phyloP scores from a whole-genome alignment of 2,113 vertebrate genomes.

The Potamarius usumacintae region DNA sequence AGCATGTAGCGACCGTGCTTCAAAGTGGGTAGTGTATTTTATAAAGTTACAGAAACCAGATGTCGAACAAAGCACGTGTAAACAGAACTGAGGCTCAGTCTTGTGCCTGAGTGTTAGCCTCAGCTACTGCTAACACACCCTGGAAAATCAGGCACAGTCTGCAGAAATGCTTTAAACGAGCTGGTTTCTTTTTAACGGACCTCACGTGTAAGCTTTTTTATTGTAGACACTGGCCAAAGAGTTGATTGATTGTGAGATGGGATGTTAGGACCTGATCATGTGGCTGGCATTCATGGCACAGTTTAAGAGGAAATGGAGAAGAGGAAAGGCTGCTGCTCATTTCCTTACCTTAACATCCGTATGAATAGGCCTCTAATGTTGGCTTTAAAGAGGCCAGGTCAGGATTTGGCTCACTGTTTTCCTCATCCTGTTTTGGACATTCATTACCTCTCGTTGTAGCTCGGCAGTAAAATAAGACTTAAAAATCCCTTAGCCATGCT shows the following conservation, averaged over 20 bases:
- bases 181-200: slow-evolving; percentile 10
- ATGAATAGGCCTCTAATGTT: background rate
- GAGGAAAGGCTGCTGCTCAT: background rate
- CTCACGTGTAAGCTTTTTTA: background rate
- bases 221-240: background rate
- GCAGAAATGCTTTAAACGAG: slow-evolving; percentile 7
- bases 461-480: background rate
- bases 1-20: background rate
- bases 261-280: background rate
- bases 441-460: background rate
- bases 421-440: background rate
- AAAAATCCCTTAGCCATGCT: no score
- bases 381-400: background rate
- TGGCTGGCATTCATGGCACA: background rate
- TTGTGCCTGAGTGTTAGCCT: background rate
- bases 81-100: slow-evolving; percentile 3
- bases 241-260: background rate
- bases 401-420: slow-evolving; percentile 23
- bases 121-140: background rate
- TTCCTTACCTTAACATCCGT: background rate
- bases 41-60: slow-evolving; percentile 36
- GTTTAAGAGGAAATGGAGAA: background rate
- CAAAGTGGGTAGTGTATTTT: slow-evolving; percentile 15
- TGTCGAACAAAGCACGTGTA: slow-evolving; percentile 26
- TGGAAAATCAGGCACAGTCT: background rate